Base-by-base conservation (phyloP, 1,140 invertebrate genomes). In the Copidosoma floridanum region DNA sequence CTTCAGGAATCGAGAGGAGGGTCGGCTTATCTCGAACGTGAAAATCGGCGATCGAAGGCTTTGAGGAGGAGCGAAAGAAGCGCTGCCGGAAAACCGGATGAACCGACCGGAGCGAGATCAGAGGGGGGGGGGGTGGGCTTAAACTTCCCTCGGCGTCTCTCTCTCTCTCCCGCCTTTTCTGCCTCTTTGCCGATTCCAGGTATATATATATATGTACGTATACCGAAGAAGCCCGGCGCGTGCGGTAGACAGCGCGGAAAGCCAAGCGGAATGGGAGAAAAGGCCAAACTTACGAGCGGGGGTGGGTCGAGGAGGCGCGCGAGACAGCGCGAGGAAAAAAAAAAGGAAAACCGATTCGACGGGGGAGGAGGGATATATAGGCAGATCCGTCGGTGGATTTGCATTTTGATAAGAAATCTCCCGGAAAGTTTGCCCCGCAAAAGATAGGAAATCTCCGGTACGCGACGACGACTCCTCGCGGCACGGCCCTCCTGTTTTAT, bases 401-500 rank as follows among this genome's bases (percentile, higher is more conserved):
- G 74, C 78, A 80, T 80, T 80, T 80, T 79, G 78, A 80, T 79
- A 79, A 80, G 76, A 78, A 79, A 78, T 76, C 75, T 78, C 70
- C 68, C 61, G 69, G 68, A 72, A 78, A 80, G 72, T 79, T 78
- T 61, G 64, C 62, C 51, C 58, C 59, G 58, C 61, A 57, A 67
- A n/a, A 65, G 65, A 66, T 64, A 60, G 61, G 51, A 71, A 68
- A 70, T 69, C 68, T 69, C 69, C 69, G 37, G 29, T 6, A 8
- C 12, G 29, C 29, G 12, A 32, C 29, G 29, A 12, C 12, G 29
- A 6, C 12, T 6, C 26, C 29, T 16, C 27, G 21, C 23, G n/a
- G 10, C 41, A 46, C 64, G 46, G 38, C 61, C 50, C 66, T 66
- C 57, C 64, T 68, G 68, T 76, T 76, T 76, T 77, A 77, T 76